Base-by-base conservation (phyloP, 1,140 invertebrate genomes). In the Solen grandis region DNA sequence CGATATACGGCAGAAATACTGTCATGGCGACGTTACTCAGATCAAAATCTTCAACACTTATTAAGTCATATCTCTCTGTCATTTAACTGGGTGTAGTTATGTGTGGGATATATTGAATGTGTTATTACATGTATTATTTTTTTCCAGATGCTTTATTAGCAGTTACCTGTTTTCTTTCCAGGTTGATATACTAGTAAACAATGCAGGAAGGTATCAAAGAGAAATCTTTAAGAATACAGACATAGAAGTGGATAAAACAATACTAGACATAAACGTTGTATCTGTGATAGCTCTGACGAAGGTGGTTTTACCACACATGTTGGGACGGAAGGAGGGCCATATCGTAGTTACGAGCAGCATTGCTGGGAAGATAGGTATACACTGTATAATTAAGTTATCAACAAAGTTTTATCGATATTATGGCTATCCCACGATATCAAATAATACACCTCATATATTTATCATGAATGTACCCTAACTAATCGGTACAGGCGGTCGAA, bases 201-300 rank as follows among this genome's bases (percentile, higher is more conserved):
- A 92, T 88, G 92, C 92, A 55, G 92, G 92, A 10, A 91, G 96
- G 82, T 95, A 95, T 38, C 97, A 98, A 92, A 90, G 96, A 81
- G 96, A 96, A 2, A 79, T 89, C 31, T 97, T 96, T 95, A 94
- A 95, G 78, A 93, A 96, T 1, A 97, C 96, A 78, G 94, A 96
- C 1, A 57, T 97, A 0, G 87, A 93, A 63, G 96, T 97, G 0
- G 96, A 98, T 88, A 93, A 93, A 72, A 94, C 96, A 73, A 91
- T 97, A 81, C 96, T 97, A 87, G 94, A 97, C 27, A 87, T 97
- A 50, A 97, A 97, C 91, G 96, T 97, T 0, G 96, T 98, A 81
- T 94, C 95, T 0, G 91, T 95, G 5, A 85, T 98, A 0, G 94
- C 95, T 79, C 92, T 98, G 25, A 89, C 92, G 31, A 91, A 89